Evolutionary conservation across 2,888 invertebrate genomes (phyloP), one percentile per base, ranked within the genome.

Genomic region (Hypercompe scribonia): DNA sequence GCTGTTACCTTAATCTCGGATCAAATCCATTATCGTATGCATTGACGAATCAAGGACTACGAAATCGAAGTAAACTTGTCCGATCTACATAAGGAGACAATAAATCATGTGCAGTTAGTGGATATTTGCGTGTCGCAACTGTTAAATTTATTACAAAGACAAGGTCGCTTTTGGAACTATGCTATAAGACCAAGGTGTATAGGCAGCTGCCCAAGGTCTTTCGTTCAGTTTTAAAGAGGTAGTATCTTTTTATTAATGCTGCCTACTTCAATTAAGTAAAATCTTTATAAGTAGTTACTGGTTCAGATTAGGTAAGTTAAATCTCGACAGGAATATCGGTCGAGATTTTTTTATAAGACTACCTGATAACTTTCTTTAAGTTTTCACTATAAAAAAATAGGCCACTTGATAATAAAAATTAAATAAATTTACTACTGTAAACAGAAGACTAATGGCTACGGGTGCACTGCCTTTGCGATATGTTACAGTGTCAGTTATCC

Each of bases 71-170:
- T 88, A 88, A 90, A 91, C 88, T 54, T 87, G 90, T 85, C 84
- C 80, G 81, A 79, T 86, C 84, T 87, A 84, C 81, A 85, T 85
- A 81, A 75, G 80, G 79, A 67, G 76, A 75, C 73, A 75, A 91
- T 93, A 93, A 93, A 93, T 94, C 92, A 91, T 86, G 82, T 88
- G 91, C 92, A 88, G 90, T 92, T 91, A 90, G 89, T 89, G 84
- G 89, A 92, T 91, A 93, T 94, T 94, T 93, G 93, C 93, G 90
- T 94, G 94, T 91, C 92, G 90, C 89, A 92, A 91, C 88, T 87
- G 87, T 86, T 84, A 82, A 90, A 93, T 93, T 93, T 93, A 93
- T 93, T 84, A 88, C 89, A 78, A 84, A 84, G 81, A 84, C 93
- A 93, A 93, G 93, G 93, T 91, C 92, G 90, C 84, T 81, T 82